phyloP scores from a whole-genome alignment of 2,113 vertebrate genomes.

The Cygnus buccinator region DNA sequence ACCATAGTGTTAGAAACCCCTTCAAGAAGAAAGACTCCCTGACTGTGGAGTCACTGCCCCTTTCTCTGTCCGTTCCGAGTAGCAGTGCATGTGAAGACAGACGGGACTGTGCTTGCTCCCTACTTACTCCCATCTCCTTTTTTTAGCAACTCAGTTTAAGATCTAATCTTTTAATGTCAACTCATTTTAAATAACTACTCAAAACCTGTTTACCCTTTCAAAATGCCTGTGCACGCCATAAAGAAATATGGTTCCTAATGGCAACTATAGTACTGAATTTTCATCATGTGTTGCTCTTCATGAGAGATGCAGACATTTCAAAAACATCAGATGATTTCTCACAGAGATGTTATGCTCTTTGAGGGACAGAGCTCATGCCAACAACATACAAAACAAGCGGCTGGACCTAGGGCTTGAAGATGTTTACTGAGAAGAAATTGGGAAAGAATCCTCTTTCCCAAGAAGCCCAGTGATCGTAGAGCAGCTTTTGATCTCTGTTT shows the following conservation, averaged over 20 bases:
- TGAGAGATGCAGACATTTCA: not conserved
- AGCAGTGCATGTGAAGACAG: not conserved
- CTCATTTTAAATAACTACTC: not conserved
- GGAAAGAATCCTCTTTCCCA: not conserved
- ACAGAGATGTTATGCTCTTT: not conserved
- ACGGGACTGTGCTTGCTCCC: not conserved
- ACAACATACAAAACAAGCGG: not conserved
- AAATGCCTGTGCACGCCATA: not conserved
- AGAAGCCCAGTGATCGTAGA: not conserved
- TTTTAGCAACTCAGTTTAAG: not conserved
- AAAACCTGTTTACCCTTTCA: not conserved
- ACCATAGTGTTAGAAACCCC: not conserved
- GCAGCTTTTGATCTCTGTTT: slow-evolving; percentile 20
- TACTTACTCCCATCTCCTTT: not conserved
- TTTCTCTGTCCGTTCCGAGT: not conserved
- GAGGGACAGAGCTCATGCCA: not conserved
- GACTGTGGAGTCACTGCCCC: not conserved
- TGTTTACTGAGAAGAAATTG: not conserved
- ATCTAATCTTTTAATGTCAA: not conserved
- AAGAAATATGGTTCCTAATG: not conserved
- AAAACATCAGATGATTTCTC: not conserved
- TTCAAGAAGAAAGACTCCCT: not conserved
- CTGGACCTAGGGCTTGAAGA: not conserved
- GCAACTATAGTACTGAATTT: not conserved
- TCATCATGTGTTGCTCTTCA: not conserved